Conservation (phyloP, 1,140 invertebrate genomes). For the Goniozus legneri region DNA sequence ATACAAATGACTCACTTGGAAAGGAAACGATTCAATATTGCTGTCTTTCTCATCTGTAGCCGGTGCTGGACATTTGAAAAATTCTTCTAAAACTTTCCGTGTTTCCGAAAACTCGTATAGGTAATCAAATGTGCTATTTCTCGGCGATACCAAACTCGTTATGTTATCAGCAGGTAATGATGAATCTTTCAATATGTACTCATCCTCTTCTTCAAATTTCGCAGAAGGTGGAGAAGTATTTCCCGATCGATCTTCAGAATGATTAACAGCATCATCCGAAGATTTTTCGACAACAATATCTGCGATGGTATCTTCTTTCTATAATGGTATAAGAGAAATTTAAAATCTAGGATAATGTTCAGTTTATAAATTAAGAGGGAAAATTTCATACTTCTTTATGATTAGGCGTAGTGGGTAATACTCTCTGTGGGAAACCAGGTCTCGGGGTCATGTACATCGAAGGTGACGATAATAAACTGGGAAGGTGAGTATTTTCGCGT, state of each 20-base stretch:
- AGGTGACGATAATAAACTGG: conserved; percentile 62
- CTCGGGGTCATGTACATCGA: conserved; percentile 64
- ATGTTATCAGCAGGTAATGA: conserved; percentile 42
- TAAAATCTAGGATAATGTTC: too few relatives aligned
- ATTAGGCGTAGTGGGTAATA: conserved; percentile 54
- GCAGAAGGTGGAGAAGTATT: conserved; percentile 23
- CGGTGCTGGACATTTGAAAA: conserved; percentile 76
- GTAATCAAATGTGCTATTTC: conserved; percentile 71
- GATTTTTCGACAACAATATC: conserved; percentile 42
- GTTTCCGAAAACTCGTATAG: conserved; percentile 89
- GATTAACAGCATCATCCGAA: conserved; percentile 34
- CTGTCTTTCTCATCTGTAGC: conserved; percentile 60
- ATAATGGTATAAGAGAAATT: conserved; percentile 13
- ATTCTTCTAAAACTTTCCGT: conserved; percentile 85
- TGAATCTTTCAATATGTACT: conserved; percentile 42
- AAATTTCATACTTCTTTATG: conserved; percentile 39
- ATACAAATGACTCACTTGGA: conserved; percentile 49
- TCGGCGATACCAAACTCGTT: conserved; percentile 45
- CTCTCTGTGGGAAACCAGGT: conserved; percentile 70
- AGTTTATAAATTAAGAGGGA: conserved; percentile 4
- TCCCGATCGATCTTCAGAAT: conserved; percentile 29
- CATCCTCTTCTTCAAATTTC: conserved; percentile 36
- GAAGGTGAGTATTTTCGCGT: conserved; percentile 57
- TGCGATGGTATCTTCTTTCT: conserved; percentile 42
- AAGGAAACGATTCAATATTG: conserved; percentile 45